Evolutionary conservation across 2,113 vertebrate genomes (phyloP).

Genomic region (Seriola aureovittata): DNA sequence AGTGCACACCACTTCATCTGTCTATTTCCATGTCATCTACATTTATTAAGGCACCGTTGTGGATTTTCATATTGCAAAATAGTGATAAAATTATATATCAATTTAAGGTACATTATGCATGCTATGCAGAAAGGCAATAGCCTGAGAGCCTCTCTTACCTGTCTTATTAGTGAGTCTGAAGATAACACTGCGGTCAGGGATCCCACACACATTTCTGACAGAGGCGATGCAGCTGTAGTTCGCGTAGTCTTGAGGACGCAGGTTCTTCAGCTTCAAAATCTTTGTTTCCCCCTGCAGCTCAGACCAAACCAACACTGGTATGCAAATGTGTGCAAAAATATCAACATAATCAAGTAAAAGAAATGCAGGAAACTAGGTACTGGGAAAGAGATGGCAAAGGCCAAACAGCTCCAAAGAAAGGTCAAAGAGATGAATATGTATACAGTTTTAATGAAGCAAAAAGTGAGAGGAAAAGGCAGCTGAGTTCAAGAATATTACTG

Average conservation of each 20-base stretch:
- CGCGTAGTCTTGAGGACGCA: slow-evolving; percentile 97
- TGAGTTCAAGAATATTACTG: neutral
- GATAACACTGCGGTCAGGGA: slow-evolving; percentile 95
- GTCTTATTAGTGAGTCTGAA: slow-evolving; percentile 95
- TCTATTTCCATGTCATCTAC: neutral
- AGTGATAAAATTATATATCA: neutral
- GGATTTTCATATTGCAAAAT: neutral
- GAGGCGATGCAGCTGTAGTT: slow-evolving; percentile 99
- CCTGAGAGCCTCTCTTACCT: slow-evolving; percentile 77
- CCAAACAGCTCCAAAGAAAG: slow-evolving; percentile 54
- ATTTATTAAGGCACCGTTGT: neutral
- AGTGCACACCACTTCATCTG: neutral
- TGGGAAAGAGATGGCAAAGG: slow-evolving; percentile 44
- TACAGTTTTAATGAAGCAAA: slow-evolving; percentile 13
- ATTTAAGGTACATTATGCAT: neutral
- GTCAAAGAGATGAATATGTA: slow-evolving; percentile 60
- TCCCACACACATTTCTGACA: slow-evolving; percentile 95
- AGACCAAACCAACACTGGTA: slow-evolving; percentile 82
- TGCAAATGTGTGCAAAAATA: slow-evolving; percentile 81
- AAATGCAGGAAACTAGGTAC: slow-evolving; percentile 19
- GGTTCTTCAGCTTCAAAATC: slow-evolving; percentile 99
- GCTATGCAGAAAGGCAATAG: neutral
- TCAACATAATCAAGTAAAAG: slow-evolving; percentile 46
- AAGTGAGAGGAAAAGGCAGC: slow-evolving; percentile 8
- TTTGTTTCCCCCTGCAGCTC: slow-evolving; percentile 97